A percentile compares a stretch with the other conserved stretches of the same genome.
Conservation (phyloP, 2,888 invertebrate species). For the Caenorhabditis macrosperma region DNA sequence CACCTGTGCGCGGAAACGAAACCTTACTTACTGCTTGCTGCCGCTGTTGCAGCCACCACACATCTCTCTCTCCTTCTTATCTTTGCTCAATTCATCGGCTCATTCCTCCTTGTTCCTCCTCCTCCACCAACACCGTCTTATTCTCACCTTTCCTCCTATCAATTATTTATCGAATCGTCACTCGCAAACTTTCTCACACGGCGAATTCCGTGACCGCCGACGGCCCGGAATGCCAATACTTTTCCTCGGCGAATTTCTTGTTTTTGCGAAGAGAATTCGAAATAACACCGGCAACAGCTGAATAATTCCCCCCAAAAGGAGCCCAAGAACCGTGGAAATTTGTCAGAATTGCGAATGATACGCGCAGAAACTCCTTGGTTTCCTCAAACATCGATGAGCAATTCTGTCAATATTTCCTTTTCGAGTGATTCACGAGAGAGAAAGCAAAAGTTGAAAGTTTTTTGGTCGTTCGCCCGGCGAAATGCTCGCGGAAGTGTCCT, state of each 20-base stretch:
- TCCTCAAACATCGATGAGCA: conserved; percentile 19
- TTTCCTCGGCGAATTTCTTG: not conserved
- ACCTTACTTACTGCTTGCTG: conserved; percentile 50
- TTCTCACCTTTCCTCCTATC: not conserved
- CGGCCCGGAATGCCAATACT: no score
- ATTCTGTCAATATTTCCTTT: conserved; percentile 1
- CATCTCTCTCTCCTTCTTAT: conserved; percentile 10
- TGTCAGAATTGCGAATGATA: conserved; percentile 3
- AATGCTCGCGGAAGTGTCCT: conserved; percentile 1
- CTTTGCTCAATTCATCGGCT: not conserved
- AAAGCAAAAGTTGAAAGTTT: not conserved
- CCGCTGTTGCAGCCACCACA: no score
- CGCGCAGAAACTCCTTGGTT: conserved; percentile 1
- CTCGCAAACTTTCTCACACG: not conserved
- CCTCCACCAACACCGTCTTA: no score
- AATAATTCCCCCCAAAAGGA: conserved; percentile 22
- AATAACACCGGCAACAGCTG: conserved; percentile 17
- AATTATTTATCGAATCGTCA: conserved; percentile 31
- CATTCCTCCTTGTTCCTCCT: not conserved
- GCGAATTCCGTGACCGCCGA: no score
- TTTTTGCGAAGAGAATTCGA: not conserved
- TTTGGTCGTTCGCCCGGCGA: not conserved
- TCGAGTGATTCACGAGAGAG: not conserved
- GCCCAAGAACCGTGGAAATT: conserved; percentile 4
- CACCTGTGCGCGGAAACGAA: conserved; percentile 20